Evolutionary conservation across 2,113 vertebrate species (phyloP).

Genomic region (Corythornis cristatus): DNA sequence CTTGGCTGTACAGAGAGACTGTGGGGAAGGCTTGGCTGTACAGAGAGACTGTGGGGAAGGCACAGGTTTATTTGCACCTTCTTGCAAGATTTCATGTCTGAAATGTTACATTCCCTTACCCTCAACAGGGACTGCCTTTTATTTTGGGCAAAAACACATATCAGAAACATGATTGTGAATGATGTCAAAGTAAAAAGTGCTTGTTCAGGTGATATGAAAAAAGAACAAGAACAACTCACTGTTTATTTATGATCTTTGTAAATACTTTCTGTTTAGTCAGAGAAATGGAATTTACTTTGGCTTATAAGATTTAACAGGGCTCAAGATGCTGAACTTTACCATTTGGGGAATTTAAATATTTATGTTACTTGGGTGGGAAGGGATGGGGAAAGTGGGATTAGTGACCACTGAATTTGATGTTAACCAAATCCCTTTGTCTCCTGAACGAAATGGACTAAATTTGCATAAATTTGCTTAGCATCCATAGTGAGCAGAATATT

Average conservation of each 20-base stretch:
- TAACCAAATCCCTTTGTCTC: background rate
- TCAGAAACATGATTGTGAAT: background rate
- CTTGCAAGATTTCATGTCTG: background rate
- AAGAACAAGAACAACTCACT: background rate
- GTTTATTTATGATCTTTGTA: slow-evolving; percentile 24
- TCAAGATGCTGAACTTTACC: slow-evolving; percentile 43
- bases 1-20: background rate
- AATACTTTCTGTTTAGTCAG: slow-evolving; percentile 39
- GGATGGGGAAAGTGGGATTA: background rate
- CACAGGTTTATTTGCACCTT: background rate
- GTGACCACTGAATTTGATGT: slow-evolving; percentile 16
- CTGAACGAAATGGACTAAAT: slow-evolving; percentile 6
- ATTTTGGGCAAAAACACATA: background rate
- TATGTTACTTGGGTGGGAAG: background rate
- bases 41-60: background rate
- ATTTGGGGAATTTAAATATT: slow-evolving; percentile 47
- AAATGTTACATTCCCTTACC: background rate
- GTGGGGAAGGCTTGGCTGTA: background rate
- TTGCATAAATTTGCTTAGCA: slow-evolving; percentile 14
- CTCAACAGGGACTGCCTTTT: background rate
- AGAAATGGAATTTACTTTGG: slow-evolving; percentile 45
- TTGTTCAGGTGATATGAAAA: background rate
- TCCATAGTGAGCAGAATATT: background rate
- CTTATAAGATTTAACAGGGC: slow-evolving; percentile 27
- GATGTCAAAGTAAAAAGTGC: background rate